Conservation (phyloP, 2,113 vertebrate species). For the Aphelocoma coerulescens region DNA sequence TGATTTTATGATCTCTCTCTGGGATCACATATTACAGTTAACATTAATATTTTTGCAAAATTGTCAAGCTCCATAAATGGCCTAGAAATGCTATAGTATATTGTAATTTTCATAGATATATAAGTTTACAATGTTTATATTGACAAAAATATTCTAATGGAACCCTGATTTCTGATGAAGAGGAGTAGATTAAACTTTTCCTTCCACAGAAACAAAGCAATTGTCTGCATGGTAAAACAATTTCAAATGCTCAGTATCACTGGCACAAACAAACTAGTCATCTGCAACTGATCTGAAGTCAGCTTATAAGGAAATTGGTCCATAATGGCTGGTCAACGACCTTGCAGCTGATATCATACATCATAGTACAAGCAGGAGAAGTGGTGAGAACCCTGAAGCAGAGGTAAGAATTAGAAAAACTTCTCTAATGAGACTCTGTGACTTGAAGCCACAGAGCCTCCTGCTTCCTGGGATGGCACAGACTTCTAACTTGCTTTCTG, state of each 20-base stretch:
- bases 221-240: neutral
- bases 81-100: neutral
- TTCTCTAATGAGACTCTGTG: neutral
- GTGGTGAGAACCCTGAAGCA: neutral
- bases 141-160: neutral
- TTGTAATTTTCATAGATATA: neutral
- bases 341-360: neutral
- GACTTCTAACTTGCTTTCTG: neutral
- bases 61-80: neutral
- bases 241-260: neutral
- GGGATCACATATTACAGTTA: neutral
- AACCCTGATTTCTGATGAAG: neutral
- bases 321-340: neutral
- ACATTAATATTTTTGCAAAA: neutral
- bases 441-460: neutral
- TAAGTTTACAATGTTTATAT: neutral
- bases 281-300: conserved; percentile 1
- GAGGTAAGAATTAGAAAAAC: neutral
- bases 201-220: neutral
- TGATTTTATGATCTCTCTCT: neutral
- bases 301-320: neutral
- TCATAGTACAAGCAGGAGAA: neutral
- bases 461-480: neutral
- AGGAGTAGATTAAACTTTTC: neutral
- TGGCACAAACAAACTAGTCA: neutral